These are phyloP conservation scores for Platerodrilus igneus DNA, from an alignment of 2,888 invertebrate genomes.

Conservation along the genomic window DNA sequence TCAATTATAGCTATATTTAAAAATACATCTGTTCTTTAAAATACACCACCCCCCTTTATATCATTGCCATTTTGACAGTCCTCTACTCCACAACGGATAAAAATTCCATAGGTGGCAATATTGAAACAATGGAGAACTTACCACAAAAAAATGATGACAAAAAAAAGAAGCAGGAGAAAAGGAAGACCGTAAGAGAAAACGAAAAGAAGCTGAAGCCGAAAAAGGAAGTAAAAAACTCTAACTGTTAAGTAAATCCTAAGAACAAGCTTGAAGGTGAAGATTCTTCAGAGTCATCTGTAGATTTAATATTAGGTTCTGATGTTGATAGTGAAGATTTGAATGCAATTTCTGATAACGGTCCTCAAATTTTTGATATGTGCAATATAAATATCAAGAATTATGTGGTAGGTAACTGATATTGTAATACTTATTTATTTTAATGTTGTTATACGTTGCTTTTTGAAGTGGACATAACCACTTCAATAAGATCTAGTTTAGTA, in stretches of 20 bases:
- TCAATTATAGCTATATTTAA: too few relatives aligned
- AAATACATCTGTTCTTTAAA: neutral
- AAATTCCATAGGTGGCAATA: slow-evolving; percentile 1
- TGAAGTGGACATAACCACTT: too few relatives aligned
- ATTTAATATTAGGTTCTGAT: slow-evolving; percentile 1
- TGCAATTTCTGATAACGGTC: too few relatives aligned
- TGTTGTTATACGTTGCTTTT: too few relatives aligned
- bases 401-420: too few relatives aligned
- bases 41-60: neutral
- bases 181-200: neutral
- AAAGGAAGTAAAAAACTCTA: neutral
- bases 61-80: neutral
- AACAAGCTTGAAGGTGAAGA: too few relatives aligned
- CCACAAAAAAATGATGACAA: neutral
- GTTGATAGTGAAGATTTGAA: neutral
- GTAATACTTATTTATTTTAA: too few relatives aligned
- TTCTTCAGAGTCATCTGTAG: too few relatives aligned
- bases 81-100: neutral
- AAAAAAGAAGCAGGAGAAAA: neutral
- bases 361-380: too few relatives aligned
- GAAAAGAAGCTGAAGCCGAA: neutral
- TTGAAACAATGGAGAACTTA: neutral
- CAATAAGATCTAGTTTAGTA: too few relatives aligned
- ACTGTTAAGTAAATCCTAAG: neutral
- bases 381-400: too few relatives aligned